Conservation (phyloP, 2,888 invertebrate genomes). For the Vesta saturnalis region DNA sequence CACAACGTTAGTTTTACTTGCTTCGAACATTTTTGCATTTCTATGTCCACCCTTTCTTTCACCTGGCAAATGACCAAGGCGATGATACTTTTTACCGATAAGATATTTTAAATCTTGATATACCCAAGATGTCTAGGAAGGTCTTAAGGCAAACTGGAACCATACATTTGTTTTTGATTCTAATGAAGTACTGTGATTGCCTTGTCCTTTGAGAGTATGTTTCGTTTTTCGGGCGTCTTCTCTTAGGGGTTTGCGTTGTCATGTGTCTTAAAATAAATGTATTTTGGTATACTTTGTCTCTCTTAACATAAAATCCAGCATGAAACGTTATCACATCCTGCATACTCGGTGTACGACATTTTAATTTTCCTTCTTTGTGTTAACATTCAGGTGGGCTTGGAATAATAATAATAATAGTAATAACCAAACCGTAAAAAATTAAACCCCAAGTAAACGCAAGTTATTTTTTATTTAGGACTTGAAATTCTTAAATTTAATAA, state of each 20-base stretch:
- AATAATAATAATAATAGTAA: not conserved
- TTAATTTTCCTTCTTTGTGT: conserved; percentile 13
- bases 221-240: conserved; percentile 4
- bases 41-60: conserved; percentile 41
- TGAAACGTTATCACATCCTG: conserved; percentile 4
- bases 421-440: not conserved
- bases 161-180: conserved; percentile 7
- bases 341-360: conserved; percentile 7
- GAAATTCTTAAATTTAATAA: not conserved
- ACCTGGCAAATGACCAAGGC: conserved; percentile 31
- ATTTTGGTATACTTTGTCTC: conserved; percentile 5
- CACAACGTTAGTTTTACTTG: not conserved
- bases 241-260: conserved; percentile 14
- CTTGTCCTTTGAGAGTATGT: conserved; percentile 1
- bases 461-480: not conserved
- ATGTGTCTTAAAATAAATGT: not conserved
- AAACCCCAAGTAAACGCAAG: not conserved
- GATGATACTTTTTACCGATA: conserved; percentile 29
- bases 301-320: conserved; percentile 5
- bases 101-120: conserved; percentile 12
- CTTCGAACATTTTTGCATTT: conserved; percentile 25
- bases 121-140: conserved; percentile 4
- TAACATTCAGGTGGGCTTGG: conserved; percentile 2
- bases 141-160: conserved; percentile 16
- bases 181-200: conserved; percentile 11